Evolutionary conservation across 1,140 invertebrate genomes (phyloP).

Genomic region (Eumaeus atala): DNA sequence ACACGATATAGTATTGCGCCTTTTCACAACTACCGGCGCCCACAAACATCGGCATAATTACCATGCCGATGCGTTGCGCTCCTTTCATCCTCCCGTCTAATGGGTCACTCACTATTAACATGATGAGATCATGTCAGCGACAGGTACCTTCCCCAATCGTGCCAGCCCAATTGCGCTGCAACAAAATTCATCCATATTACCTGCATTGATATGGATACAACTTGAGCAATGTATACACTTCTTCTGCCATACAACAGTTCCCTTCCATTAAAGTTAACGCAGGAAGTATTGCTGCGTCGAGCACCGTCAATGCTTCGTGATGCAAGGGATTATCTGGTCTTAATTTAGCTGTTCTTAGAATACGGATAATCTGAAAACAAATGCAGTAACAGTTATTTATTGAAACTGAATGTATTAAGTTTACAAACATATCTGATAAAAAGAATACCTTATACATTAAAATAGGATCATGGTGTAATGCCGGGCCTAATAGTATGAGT

Average conservation of each 20-base stretch:
- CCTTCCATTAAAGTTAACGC: slow-evolving; percentile 92
- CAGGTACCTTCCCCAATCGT: too few species aligned
- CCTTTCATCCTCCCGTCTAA: too few species aligned
- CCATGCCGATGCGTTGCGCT: too few species aligned
- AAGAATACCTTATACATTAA: slow-evolving; percentile 88
- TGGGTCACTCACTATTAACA: too few species aligned
- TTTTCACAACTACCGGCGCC: too few species aligned
- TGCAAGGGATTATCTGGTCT: slow-evolving; percentile 74
- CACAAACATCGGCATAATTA: too few species aligned
- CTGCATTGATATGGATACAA: slow-evolving; percentile 93
- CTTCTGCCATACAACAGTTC: slow-evolving; percentile 96
- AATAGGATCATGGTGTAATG: slow-evolving; percentile 90
- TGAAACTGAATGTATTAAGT: slow-evolving; percentile 10
- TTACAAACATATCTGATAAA: not conserved
- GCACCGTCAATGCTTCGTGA: slow-evolving; percentile 87
- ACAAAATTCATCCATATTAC: slow-evolving; percentile 59
- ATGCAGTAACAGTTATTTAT: slow-evolving; percentile 15
- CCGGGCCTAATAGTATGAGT: slow-evolving; percentile 89
- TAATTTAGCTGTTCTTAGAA: slow-evolving; percentile 49
- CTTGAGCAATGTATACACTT: slow-evolving; percentile 94
- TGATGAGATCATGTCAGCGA: too few species aligned
- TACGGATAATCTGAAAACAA: slow-evolving; percentile 58
- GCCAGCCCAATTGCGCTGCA: too few species aligned
- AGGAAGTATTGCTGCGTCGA: slow-evolving; percentile 92
- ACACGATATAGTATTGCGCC: too few species aligned